Base-by-base conservation (phyloP, 2,888 invertebrate genomes). In the Tinea trinotella region DNA sequence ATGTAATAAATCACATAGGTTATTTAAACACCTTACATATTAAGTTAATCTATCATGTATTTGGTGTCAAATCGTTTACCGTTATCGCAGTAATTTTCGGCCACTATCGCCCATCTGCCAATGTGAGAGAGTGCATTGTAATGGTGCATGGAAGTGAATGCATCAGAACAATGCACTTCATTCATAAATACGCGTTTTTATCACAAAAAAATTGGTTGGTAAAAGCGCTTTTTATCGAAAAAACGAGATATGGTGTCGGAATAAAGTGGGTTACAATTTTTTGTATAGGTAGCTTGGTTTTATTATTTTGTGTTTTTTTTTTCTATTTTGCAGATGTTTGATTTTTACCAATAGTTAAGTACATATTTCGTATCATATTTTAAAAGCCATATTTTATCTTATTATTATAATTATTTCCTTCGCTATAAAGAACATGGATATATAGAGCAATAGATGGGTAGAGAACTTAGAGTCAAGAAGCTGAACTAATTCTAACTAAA, bases 31-130 rank as follows among this genome's bases (percentile, higher is more conserved):
- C 46, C 46, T 46, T 46, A 46, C n/a, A 10, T 19, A 9, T 3
- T 2, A 10, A 19, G 50, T 50, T 15, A 50, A 50, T 24, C 50
- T 12, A 50, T 50, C n/a, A 24, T 24, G 18, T 24, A 20, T 50
- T 50, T 50, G 74, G 78, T 81, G 79, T 76, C 76, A 76, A 75
- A 79, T 66, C 71, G 75, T 76, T 78, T 79, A 72, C 77, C 79
- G 76, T 76, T 78, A 80, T 78, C 79, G 64, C 61, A 17, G 13
- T 40, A 40, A 46, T 19, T 46, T 46, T 19, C n/a, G 46, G 46
- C 19, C 18, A 19, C 46, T 19, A 19, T 46, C 46, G 46, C 15
- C 46, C 46, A 46, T 46, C 46, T 46, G 46, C 19, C 46, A 17
- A 17, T 17, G 15, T 17, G 7, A 46, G 36, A n/a, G 15, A 40